Conservation (phyloP, 2,797 vertebrate genomes). For the Leptoclinus maculatus region DNA sequence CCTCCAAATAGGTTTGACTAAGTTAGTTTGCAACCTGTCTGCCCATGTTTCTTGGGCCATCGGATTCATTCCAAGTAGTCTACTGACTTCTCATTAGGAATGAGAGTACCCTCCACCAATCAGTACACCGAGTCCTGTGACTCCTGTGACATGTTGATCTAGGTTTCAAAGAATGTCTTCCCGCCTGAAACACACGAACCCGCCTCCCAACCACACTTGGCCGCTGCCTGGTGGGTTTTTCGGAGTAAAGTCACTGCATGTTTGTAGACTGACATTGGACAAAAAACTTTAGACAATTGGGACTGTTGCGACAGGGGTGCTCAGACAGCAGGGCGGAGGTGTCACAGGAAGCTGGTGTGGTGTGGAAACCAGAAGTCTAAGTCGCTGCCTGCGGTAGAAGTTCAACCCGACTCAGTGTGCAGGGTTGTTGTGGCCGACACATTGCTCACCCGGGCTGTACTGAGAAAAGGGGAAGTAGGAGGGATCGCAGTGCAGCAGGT, state of each 20-base stretch:
- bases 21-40: not conserved
- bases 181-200: not conserved
- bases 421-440: conserved; percentile 57
- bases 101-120: not conserved
- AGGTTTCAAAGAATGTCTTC: not conserved
- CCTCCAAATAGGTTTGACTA: not conserved
- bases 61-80: not conserved
- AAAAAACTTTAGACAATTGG: not conserved
- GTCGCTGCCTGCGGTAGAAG: conserved; percentile 43
- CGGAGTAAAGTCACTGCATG: not conserved
- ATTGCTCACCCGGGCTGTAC: conserved; percentile 27
- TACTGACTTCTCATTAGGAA: not conserved
- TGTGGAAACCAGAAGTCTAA: conserved; percentile 66
- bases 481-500: conserved; percentile 29
- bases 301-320: conserved; percentile 1
- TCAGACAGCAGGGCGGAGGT: conserved; percentile 49
- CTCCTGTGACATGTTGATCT: not conserved
- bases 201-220: not conserved
- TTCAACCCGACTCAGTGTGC: conserved; percentile 45
- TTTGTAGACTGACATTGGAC: not conserved
- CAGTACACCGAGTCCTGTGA: too few species aligned
- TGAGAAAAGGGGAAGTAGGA: conserved; percentile 66
- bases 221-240: not conserved
- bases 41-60: not conserved
- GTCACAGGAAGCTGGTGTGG: conserved; percentile 53